Evolutionary conservation across 2,113 vertebrate genomes (phyloP).

Genomic region (Oceanodroma tethys): DNA sequence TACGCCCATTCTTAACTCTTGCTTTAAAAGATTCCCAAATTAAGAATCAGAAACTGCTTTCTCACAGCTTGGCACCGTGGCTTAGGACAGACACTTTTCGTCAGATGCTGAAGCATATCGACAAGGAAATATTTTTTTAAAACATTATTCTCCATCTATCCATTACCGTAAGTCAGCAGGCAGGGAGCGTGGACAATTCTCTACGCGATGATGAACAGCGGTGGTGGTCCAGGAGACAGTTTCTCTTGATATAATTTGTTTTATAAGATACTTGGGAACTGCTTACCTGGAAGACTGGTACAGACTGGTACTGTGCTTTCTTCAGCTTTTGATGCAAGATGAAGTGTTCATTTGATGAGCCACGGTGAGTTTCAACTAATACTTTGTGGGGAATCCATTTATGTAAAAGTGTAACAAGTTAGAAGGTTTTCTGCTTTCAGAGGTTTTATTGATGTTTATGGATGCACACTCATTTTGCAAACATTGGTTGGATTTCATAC

Average conservation of each 20-base stretch:
- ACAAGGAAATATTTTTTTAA: neutral
- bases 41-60: neutral
- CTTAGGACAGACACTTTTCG: neutral
- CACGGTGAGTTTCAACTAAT: neutral
- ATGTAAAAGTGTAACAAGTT: neutral
- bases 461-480: neutral
- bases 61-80: neutral
- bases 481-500: neutral
- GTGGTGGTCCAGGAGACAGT: neutral
- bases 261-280: neutral
- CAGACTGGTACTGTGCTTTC: neutral
- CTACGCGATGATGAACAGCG: neutral
- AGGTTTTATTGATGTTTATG: neutral
- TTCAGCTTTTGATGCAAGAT: neutral
- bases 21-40: neutral
- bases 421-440: neutral
- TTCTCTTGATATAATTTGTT: neutral
- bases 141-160: neutral
- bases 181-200: neutral
- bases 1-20: neutral
- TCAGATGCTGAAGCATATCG: neutral
- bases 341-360: neutral
- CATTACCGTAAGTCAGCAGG: neutral
- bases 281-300: neutral
- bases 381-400: neutral